These are phyloP conservation scores for Carabus problematicus DNA, from an alignment of 2,888 invertebrate species.

Conservation along the genomic window DNA sequence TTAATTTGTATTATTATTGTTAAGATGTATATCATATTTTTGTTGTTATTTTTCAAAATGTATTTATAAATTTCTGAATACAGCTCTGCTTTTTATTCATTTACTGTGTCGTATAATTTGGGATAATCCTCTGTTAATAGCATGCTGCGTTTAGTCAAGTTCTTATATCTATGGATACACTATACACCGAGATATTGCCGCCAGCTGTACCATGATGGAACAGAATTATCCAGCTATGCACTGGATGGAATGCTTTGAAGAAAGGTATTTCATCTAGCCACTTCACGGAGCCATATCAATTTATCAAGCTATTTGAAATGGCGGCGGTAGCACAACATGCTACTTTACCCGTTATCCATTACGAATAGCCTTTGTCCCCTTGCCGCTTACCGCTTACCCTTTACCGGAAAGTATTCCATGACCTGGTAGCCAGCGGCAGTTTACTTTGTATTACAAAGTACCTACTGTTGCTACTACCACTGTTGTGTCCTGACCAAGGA, in stretches of 20 bases:
- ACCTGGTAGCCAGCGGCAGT: conserved; percentile 5
- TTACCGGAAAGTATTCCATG: conserved; percentile 2
- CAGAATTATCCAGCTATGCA: conserved; percentile 38
- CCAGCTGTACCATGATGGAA: conserved; percentile 3
- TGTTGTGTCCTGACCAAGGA: not conserved
- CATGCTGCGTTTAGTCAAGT: no score
- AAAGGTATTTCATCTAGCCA: conserved; percentile 37
- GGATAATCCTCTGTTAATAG: no score
- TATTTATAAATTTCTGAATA: no score
- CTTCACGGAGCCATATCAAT: conserved; percentile 25
- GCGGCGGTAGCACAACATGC: not conserved
- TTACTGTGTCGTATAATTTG: no score
- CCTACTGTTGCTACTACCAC: not conserved
- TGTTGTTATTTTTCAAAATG: no score
- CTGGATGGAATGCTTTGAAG: conserved; percentile 38
- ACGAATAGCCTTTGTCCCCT: not conserved
- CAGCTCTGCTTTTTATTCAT: no score
- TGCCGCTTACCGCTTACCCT: not conserved
- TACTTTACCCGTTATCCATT: conserved; percentile 5
- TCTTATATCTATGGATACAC: no score
- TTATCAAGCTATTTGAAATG: conserved; percentile 32
- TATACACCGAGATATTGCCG: conserved; percentile 1
- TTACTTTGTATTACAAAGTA: conserved; percentile 13
- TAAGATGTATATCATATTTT: no score
- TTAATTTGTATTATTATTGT: no score